These are phyloP conservation scores for Leucoraja ocellata DNA, from an alignment of 2,797 vertebrate genomes.

Conservation along the genomic window DNA sequence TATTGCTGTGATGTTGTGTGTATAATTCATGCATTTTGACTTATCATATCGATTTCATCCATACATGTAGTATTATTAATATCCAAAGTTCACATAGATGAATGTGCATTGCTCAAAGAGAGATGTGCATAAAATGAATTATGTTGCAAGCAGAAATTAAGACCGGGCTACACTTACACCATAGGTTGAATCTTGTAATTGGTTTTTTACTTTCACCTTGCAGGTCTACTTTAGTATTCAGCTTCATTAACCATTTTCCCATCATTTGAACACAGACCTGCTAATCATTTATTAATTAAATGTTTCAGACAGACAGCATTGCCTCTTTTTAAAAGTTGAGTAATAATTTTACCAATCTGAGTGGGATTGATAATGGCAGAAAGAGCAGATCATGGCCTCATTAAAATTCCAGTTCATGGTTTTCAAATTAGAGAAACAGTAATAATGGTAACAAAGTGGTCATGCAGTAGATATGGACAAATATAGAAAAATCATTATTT, in stretches of 20 bases:
- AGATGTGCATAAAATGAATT: slow-evolving; percentile 30
- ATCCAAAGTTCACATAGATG: slow-evolving; percentile 31
- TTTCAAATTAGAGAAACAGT: slow-evolving; percentile 18
- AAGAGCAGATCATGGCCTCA: neutral
- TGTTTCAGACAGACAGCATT: slow-evolving; percentile 23
- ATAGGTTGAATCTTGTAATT: slow-evolving; percentile 31
- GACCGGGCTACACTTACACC: neutral
- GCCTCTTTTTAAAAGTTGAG: neutral
- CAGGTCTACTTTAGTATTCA: slow-evolving; percentile 10
- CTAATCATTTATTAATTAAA: slow-evolving; percentile 37
- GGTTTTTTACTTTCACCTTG: slow-evolving; percentile 30
- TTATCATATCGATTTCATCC: slow-evolving; percentile 29
- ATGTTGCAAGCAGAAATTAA: slow-evolving; percentile 29
- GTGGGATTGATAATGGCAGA: slow-evolving; percentile 9
- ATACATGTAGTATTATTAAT: slow-evolving; percentile 17
- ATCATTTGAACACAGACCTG: slow-evolving; percentile 8
- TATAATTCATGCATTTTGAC: slow-evolving; percentile 26
- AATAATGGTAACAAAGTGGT: neutral
- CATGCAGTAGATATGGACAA: neutral
- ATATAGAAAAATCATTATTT: neutral
- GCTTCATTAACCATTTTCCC: slow-evolving; percentile 27
- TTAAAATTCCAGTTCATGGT: neutral
- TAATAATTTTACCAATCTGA: neutral
- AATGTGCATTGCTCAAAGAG: slow-evolving; percentile 34
- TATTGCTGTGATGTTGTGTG: slow-evolving; percentile 9